Evolutionary conservation across 2,113 vertebrate genomes (phyloP).

Genomic region (Barbus barbus): DNA sequence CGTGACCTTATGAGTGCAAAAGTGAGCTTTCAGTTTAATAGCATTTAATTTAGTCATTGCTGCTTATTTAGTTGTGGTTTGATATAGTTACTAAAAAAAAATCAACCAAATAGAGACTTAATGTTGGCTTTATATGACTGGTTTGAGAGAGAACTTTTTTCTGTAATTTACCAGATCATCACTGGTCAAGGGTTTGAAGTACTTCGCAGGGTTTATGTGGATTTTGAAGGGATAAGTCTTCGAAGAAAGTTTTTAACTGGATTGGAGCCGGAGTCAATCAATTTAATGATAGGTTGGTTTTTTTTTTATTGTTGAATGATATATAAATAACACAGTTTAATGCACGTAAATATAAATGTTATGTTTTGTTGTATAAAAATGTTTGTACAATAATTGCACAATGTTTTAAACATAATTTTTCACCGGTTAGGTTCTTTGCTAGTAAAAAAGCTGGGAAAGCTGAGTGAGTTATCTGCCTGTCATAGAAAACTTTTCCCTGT

Average conservation of each 20-base stretch:
- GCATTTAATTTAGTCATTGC: background rate
- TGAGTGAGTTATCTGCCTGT: slow-evolving; percentile 83
- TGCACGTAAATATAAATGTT: too few relatives aligned
- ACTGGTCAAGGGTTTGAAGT: slow-evolving; percentile 86
- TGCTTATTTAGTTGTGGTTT: background rate
- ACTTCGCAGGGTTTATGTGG: slow-evolving; percentile 86
- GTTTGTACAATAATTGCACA: background rate
- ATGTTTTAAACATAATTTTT: background rate
- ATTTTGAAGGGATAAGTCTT: slow-evolving; percentile 90
- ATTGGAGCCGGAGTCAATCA: slow-evolving; percentile 86
- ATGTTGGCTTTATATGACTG: background rate
- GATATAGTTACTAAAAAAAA: background rate
- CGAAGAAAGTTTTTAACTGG: slow-evolving; percentile 90
- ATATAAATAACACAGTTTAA: background rate
- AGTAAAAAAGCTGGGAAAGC: slow-evolving; percentile 82
- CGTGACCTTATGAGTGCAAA: slow-evolving; percentile 84
- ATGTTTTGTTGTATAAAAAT: background rate
- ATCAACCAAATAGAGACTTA: background rate
- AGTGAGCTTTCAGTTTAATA: slow-evolving; percentile 65
- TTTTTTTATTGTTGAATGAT: background rate
- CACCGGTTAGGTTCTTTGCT: slow-evolving; percentile 81
- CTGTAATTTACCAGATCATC: slow-evolving; percentile 73
- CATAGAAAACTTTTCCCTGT: slow-evolving; percentile 86
- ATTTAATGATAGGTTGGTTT: slow-evolving; percentile 87
- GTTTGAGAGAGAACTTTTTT: background rate